Conservation (phyloP, 2,113 vertebrate species). For the Indicator indicator region DNA sequence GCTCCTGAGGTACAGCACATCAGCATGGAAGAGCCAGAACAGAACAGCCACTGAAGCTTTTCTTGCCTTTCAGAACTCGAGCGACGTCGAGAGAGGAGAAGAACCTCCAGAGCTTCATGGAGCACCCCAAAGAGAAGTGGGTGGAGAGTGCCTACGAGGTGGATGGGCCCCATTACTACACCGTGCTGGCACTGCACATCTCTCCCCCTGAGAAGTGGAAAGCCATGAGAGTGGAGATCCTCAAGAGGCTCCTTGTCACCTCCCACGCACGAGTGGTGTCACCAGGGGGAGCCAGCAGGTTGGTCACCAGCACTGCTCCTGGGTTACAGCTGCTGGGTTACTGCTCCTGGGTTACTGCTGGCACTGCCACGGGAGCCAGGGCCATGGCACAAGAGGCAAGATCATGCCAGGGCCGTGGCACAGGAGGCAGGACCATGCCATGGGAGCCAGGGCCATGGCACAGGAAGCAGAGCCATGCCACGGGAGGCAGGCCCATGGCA, state of each 20-base stretch:
- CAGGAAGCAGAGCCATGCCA: background rate
- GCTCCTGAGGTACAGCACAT: background rate
- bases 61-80: slow-evolving; percentile 83
- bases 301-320: background rate
- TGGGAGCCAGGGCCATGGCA: background rate
- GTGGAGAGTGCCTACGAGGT: slow-evolving; percentile 94
- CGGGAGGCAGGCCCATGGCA: too few relatives aligned
- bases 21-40: background rate
- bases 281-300: slow-evolving; percentile 91
- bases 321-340: too few relatives aligned
- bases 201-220: slow-evolving; percentile 91
- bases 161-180: slow-evolving; percentile 95
- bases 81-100: slow-evolving; percentile 97
- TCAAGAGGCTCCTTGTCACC: slow-evolving; percentile 87
- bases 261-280: slow-evolving; percentile 88
- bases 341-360: too few relatives aligned
- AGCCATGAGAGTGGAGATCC: slow-evolving; percentile 84
- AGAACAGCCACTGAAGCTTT: background rate
- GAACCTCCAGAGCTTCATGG: slow-evolving; percentile 95
- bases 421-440: too few relatives aligned
- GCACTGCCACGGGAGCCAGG: background rate
- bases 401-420: too few relatives aligned
- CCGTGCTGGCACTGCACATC: slow-evolving; percentile 91
- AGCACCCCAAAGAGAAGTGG: slow-evolving; percentile 97
- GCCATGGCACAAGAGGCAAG: too few relatives aligned